phyloP scores from a whole-genome alignment of 2,113 vertebrate genomes.

The Ptyas mucosa region DNA sequence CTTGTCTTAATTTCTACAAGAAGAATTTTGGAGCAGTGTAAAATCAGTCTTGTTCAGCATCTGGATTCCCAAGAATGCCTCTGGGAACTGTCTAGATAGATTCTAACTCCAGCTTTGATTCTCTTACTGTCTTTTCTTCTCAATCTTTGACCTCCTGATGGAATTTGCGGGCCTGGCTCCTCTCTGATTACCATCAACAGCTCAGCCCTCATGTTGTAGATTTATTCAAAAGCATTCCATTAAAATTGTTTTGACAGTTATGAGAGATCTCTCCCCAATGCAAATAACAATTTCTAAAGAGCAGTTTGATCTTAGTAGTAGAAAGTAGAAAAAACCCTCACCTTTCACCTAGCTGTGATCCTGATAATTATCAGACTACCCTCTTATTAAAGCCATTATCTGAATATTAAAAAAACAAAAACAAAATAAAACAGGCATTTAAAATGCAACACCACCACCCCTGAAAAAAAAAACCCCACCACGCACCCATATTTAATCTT shows the following conservation, averaged over 20 bases:
- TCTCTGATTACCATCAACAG: not conserved
- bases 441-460: not conserved
- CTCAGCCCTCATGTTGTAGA: not conserved
- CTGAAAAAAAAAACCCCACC: too few relatives aligned
- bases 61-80: not conserved
- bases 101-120: not conserved
- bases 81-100: not conserved
- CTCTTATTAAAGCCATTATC: not conserved
- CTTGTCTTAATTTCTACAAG: not conserved
- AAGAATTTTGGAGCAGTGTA: not conserved
- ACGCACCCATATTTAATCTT: not conserved
- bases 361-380: not conserved
- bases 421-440: not conserved
- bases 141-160: not conserved
- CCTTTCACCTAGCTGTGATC: not conserved
- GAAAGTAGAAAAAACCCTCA: not conserved
- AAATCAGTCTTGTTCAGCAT: not conserved
- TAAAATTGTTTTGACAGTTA: not conserved
- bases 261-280: not conserved
- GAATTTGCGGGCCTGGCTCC: not conserved
- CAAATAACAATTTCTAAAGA: not conserved
- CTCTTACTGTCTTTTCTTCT: not conserved
- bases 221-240: not conserved
- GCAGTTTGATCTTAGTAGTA: not conserved
- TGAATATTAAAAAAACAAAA: not conserved